Conservation (phyloP, 2,888 invertebrate genomes). For the Scaptomyza polygonia region DNA sequence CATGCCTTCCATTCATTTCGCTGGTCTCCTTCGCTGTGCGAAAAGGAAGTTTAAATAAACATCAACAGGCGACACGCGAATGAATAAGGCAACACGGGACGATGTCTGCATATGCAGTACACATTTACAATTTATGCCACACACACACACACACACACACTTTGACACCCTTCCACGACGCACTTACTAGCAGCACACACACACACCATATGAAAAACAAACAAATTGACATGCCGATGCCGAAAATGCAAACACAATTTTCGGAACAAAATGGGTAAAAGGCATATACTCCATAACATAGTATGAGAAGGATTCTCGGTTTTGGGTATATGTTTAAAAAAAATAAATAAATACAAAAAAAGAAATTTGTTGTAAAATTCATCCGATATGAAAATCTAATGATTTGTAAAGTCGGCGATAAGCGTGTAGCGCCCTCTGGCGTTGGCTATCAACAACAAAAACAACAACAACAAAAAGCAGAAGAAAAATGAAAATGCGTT, state of each 20-base stretch:
- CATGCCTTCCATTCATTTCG: conserved; percentile 8
- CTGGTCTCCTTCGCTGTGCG: neutral
- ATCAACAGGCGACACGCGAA: conserved; percentile 71
- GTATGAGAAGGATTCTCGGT: too few relatives aligned
- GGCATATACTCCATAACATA: neutral
- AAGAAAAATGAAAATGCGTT: conserved; percentile 10
- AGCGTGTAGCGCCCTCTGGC: conserved; percentile 66
- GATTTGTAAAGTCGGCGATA: conserved; percentile 82
- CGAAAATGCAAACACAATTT: conserved; percentile 64
- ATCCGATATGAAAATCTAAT: conserved; percentile 83
- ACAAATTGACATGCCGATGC: conserved; percentile 74
- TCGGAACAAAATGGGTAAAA: neutral
- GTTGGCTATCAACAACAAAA: conserved; percentile 22
- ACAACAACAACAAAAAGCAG: neutral
- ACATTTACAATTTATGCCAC: conserved; percentile 47
- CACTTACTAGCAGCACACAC: too few relatives aligned
- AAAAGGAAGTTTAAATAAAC: conserved; percentile 76
- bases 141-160: conserved; percentile 30
- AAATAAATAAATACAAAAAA: conserved; percentile 38
- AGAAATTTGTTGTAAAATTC: conserved; percentile 72
- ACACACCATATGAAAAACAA: conserved; percentile 63
- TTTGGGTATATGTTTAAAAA: conserved; percentile 62
- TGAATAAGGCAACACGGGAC: conserved; percentile 58
- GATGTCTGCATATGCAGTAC: conserved; percentile 56
- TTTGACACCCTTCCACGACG: neutral